Evolutionary conservation across 2,797 vertebrate species (phyloP).

Genomic region (Brachyrhaphis roseni): DNA sequence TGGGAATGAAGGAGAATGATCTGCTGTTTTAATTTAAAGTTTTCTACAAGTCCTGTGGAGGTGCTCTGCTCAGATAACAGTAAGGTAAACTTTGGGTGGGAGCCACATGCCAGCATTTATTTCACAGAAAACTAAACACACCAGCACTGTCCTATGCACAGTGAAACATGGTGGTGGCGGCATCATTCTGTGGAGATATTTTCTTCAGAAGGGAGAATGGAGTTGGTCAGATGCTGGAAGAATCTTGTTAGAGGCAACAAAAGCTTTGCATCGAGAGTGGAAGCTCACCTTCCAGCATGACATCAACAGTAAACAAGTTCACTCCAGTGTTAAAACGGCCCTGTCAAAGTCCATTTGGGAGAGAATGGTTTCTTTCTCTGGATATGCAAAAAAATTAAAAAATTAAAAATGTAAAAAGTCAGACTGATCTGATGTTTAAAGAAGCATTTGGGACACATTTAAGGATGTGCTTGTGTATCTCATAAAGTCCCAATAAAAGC

Average conservation of each 20-base stretch:
- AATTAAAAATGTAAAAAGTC: not conserved
- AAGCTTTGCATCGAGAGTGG: not conserved
- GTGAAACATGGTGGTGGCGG: not conserved
- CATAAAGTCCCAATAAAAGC: not conserved
- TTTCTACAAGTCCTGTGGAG: not conserved
- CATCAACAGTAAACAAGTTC: not conserved
- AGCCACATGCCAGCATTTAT: not conserved
- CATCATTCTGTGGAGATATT: not conserved
- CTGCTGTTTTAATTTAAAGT: not conserved
- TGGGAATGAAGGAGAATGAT: not conserved
- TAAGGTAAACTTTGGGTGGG: not conserved
- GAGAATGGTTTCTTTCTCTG: not conserved
- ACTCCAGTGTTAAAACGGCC: not conserved
- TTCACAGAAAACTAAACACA: constrained; percentile 3
- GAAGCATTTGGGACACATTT: not conserved
- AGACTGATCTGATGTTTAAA: not conserved
- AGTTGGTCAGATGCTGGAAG: not conserved
- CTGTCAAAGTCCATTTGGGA: not conserved
- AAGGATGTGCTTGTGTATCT: not conserved
- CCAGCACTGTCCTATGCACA: no score
- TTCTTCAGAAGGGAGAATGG: not conserved
- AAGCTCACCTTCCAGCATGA: not conserved
- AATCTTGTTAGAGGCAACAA: not conserved
- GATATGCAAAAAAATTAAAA: not conserved
- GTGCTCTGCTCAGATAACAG: not conserved